phyloP scores from a whole-genome alignment of 1,140 invertebrate genomes.

The Anthonomus grandis region DNA sequence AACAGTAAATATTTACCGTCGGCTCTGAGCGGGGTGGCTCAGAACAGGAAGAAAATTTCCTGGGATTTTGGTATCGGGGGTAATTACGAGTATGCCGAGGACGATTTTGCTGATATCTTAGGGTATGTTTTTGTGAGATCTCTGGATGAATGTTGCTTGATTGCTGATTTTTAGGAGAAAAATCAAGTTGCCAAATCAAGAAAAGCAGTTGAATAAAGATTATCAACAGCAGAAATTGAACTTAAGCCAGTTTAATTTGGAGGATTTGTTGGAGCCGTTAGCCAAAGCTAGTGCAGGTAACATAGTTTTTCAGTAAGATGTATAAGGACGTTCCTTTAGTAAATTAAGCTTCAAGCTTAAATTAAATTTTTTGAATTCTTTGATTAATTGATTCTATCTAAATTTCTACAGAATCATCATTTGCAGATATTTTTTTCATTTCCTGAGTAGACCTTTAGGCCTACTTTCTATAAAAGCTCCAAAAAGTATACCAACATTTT shows the following conservation, averaged over 20 bases:
- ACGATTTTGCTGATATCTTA: constrained; percentile 57
- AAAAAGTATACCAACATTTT: too few relatives aligned
- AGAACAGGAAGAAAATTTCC: constrained; percentile 41
- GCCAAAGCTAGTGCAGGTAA: constrained; percentile 45
- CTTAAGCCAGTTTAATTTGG: constrained; percentile 51
- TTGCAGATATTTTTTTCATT: too few relatives aligned
- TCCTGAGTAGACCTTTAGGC: too few relatives aligned
- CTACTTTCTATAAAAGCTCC: too few relatives aligned
- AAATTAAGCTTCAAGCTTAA: not conserved
- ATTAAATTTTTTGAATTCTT: too few relatives aligned
- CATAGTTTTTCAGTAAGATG: too few relatives aligned
- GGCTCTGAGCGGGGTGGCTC: constrained; percentile 3
- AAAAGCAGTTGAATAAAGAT: constrained; percentile 34
- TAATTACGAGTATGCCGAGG: constrained; percentile 50
- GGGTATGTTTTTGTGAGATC: constrained; percentile 50
- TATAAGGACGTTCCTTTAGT: too few relatives aligned
- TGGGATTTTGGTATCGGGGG: constrained; percentile 36
- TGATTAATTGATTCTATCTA: not conserved
- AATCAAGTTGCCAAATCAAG: constrained; percentile 38
- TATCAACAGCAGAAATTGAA: constrained; percentile 52
- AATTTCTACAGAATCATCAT: not conserved
- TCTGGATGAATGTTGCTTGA: not conserved
- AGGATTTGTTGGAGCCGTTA: constrained; percentile 45
- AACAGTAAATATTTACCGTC: constrained; percentile 21
- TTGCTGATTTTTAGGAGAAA: constrained; percentile 35